These are phyloP conservation scores for Sitophilus oryzae DNA, from an alignment of 1,140 invertebrate species.

Conservation along the genomic window DNA sequence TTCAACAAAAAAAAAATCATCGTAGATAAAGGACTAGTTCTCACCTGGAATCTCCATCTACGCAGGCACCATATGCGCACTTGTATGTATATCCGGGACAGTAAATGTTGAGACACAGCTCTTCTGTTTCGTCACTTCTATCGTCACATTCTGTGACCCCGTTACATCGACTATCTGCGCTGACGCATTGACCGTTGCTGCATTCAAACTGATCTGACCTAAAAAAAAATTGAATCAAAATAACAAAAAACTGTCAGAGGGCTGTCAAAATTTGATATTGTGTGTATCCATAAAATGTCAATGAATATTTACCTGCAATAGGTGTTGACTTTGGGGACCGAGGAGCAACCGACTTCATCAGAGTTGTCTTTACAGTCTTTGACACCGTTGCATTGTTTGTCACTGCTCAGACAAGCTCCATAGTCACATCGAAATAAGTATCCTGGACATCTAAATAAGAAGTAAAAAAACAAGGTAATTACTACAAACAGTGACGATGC, in stretches of 20 bases:
- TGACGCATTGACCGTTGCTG: conserved; percentile 53
- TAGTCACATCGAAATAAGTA: conserved; percentile 49
- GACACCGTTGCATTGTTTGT: conserved; percentile 51
- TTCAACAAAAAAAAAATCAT: too few relatives aligned
- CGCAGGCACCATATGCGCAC: conserved; percentile 39
- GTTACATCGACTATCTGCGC: conserved; percentile 47
- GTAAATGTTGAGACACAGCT: conserved; percentile 28
- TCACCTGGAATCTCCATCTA: conserved; percentile 26
- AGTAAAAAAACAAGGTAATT: too few relatives aligned
- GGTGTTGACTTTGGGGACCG: not conserved
- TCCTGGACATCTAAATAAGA: conserved; percentile 37
- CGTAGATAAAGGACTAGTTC: too few relatives aligned
- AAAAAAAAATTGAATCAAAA: too few relatives aligned
- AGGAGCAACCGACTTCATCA: conserved; percentile 47
- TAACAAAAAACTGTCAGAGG: too few relatives aligned
- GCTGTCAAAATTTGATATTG: too few relatives aligned
- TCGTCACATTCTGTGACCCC: conserved; percentile 52
- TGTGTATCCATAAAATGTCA: too few relatives aligned
- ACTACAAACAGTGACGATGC: not conserved
- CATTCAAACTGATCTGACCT: conserved; percentile 48
- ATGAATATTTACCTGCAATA: conserved; percentile 32
- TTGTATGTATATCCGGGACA: conserved; percentile 33
- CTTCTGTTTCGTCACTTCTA: conserved; percentile 56
- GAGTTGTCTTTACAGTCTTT: conserved; percentile 53
- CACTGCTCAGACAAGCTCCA: conserved; percentile 49